Evolutionary conservation across 2,113 vertebrate genomes (phyloP).

Genomic region (Bagarius yarrelli): DNA sequence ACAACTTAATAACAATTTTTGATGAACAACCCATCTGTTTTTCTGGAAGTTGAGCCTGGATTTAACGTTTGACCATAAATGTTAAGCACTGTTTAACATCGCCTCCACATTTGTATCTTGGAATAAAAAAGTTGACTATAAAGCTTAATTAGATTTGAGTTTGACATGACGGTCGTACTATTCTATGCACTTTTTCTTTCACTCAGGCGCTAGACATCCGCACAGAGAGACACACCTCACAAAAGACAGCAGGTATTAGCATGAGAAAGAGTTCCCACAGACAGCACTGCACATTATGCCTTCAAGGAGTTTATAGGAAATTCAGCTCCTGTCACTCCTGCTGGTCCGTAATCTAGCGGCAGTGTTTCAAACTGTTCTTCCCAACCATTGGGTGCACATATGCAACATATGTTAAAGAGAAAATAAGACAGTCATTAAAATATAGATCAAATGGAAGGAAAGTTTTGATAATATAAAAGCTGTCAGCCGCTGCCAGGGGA

Average conservation of each 20-base stretch:
- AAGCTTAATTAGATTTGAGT: slow-evolving; percentile 32
- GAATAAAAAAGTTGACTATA: background rate
- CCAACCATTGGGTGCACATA: slow-evolving; percentile 50
- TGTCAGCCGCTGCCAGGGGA: slow-evolving; percentile 59
- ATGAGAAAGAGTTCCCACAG: slow-evolving; percentile 72
- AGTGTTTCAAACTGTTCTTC: slow-evolving; percentile 59
- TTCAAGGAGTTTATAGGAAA: slow-evolving; percentile 72
- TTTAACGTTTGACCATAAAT: slow-evolving; percentile 59
- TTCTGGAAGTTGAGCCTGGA: slow-evolving; percentile 57
- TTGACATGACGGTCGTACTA: slow-evolving; percentile 53
- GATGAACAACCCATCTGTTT: slow-evolving; percentile 65
- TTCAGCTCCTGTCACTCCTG: slow-evolving; percentile 66
- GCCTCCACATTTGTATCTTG: background rate
- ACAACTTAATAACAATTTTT: slow-evolving; percentile 67
- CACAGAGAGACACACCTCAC: slow-evolving; percentile 55
- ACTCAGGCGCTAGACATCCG: slow-evolving; percentile 20
- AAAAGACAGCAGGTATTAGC: slow-evolving; percentile 72
- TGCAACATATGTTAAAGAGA: slow-evolving; percentile 51
- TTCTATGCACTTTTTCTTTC: slow-evolving; percentile 53
- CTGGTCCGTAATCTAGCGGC: slow-evolving; percentile 66
- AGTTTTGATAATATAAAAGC: slow-evolving; percentile 52
- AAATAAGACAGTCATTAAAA: slow-evolving; percentile 56
- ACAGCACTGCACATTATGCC: slow-evolving; percentile 72
- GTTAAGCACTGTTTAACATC: slow-evolving; percentile 46
- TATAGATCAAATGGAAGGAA: slow-evolving; percentile 63